phyloP scores from a whole-genome alignment of 35 echinoderm and acorn worm species.

The Acanthaster planci region DNA sequence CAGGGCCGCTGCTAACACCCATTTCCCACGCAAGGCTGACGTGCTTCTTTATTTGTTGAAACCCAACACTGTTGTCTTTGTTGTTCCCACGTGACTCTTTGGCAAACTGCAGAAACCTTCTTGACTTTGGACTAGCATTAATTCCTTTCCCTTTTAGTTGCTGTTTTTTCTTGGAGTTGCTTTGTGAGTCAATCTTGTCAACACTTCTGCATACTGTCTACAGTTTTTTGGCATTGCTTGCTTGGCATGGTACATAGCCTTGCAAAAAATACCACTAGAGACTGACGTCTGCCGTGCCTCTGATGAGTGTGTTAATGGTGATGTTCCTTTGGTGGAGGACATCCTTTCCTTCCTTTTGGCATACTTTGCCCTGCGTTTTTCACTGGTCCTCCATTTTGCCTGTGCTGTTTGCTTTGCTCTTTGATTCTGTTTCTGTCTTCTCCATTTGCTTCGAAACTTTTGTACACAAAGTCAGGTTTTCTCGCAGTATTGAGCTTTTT shows the following conservation, averaged over 20 bases:
- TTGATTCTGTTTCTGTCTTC: too few relatives aligned
- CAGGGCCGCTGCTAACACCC: slow-evolving; percentile 11
- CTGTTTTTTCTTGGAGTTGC: slow-evolving; percentile 18
- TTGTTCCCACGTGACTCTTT: neutral
- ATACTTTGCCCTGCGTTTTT: slow-evolving; percentile 36
- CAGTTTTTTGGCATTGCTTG: slow-evolving; percentile 8
- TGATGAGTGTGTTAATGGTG: neutral
- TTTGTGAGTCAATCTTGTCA: slow-evolving; percentile 13
- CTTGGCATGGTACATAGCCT: neutral
- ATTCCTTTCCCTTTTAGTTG: slow-evolving; percentile 10
- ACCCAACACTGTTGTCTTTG: neutral
- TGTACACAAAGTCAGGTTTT: too few relatives aligned
- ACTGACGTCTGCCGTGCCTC: neutral
- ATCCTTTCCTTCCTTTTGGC: slow-evolving; percentile 33
- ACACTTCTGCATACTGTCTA: slow-evolving; percentile 20
- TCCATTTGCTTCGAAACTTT: too few relatives aligned
- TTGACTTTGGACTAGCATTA: neutral
- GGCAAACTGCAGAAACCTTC: neutral
- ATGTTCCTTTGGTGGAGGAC: neutral
- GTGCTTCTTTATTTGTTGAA: slow-evolving; percentile 29
- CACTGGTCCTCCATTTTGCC: too few relatives aligned
- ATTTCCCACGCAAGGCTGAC: slow-evolving; percentile 6
- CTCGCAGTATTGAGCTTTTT: too few relatives aligned
- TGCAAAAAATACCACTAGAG: neutral
- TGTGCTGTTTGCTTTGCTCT: too few relatives aligned